Evolutionary conservation across 2,797 vertebrate genomes (phyloP).

Genomic region (Micropoecilia bifurca): DNA sequence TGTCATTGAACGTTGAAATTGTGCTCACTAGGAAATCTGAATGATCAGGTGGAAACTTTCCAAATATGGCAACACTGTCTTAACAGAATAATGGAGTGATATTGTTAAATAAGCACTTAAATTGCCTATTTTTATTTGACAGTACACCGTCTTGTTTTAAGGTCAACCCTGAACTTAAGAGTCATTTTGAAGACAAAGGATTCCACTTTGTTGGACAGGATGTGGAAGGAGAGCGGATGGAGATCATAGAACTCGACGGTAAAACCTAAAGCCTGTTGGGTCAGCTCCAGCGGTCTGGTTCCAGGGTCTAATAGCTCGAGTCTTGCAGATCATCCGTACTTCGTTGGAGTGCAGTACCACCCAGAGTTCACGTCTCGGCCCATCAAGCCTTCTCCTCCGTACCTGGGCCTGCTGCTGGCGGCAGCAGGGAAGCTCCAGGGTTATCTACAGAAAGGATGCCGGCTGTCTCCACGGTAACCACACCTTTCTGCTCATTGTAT

Average conservation of each 20-base stretch:
- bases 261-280: neutral
- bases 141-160: conserved; percentile 11
- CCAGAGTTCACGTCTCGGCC: conserved; percentile 96
- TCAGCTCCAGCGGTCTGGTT: neutral
- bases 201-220: conserved; percentile 94
- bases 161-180: conserved; percentile 92
- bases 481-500: rapidly evolving
- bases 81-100: neutral
- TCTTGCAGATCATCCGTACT: conserved; percentile 91
- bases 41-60: too few relatives aligned
- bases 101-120: neutral
- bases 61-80: too few relatives aligned
- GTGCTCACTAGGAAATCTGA: too few relatives aligned
- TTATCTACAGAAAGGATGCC: conserved; percentile 92
- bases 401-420: conserved; percentile 92
- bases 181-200: conserved; percentile 89
- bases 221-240: conserved; percentile 93
- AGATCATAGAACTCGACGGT: conserved; percentile 94
- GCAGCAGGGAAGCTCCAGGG: conserved; percentile 89
- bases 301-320: neutral
- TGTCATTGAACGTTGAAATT: too few relatives aligned
- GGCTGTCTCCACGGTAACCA: conserved; percentile 91
- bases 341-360: conserved; percentile 95
- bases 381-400: conserved; percentile 94
- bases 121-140: too few relatives aligned